A percentile compares a stretch with the other conserved stretches of the same genome.
These are phyloP conservation scores for Perognathus longimembris DNA, from an alignment of 2,113 vertebrate genomes.

Conservation along the genomic window DNA sequence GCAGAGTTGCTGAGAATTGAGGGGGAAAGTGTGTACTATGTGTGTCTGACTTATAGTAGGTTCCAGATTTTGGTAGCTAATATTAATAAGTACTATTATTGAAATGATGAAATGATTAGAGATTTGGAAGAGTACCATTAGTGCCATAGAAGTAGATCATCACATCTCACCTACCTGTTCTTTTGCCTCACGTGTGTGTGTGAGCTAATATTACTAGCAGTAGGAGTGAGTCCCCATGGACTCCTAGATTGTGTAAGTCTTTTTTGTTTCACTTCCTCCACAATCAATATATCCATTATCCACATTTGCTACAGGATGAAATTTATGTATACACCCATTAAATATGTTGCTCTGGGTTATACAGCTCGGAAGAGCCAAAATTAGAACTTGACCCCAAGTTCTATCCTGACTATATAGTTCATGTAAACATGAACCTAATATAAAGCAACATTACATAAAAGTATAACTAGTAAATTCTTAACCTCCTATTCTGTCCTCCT, in stretches of 20 bases:
- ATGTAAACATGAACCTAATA: not conserved
- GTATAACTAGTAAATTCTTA: not conserved
- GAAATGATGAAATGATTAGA: not conserved
- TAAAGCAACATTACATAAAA: not conserved
- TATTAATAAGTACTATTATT: not conserved
- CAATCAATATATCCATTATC: not conserved
- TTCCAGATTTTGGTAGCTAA: not conserved
- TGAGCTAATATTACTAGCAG: not conserved
- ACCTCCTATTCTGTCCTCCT: not conserved
- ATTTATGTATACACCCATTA: not conserved
- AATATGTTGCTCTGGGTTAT: not conserved
- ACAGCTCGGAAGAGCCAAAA: not conserved
- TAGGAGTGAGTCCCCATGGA: not conserved
- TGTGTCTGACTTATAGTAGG: not conserved
- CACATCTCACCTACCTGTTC: not conserved
- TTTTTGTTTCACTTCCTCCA: not conserved
- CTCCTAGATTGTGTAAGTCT: not conserved
- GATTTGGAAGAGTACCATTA: not conserved
- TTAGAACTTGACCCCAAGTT: not conserved
- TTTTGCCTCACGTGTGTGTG: not conserved
- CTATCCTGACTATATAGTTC: conserved; percentile 2
- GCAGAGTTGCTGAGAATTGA: not conserved
- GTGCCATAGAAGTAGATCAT: not conserved
- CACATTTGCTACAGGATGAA: not conserved
- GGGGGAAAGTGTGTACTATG: not conserved